These are phyloP conservation scores for Pangasius mekongensis DNA, from an alignment of 2,797 vertebrate genomes.

Conservation along the genomic window DNA sequence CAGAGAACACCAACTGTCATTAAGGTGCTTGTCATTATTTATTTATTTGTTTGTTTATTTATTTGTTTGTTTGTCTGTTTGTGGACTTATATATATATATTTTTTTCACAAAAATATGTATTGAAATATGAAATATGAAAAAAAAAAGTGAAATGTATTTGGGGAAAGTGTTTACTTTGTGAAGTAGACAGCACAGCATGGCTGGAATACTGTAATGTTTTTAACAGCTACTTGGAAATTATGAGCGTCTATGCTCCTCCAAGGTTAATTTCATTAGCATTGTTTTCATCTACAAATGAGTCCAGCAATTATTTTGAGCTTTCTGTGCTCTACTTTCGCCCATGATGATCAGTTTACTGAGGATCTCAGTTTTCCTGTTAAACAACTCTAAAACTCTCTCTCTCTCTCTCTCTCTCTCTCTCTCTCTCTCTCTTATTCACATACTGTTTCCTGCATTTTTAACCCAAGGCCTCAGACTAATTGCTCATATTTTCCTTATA, in stretches of 20 bases:
- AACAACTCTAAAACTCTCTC: not conserved
- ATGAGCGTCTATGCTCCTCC: not conserved
- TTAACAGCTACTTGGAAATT: slow-evolving; percentile 70
- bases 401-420: not conserved
- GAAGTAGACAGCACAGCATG: slow-evolving; percentile 65
- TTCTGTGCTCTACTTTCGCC: not conserved
- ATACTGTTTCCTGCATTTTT: not conserved
- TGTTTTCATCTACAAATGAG: slow-evolving; percentile 71
- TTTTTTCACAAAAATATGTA: slow-evolving; percentile 54
- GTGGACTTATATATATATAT: not conserved
- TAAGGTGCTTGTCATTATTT: slow-evolving; percentile 44
- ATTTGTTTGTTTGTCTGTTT: slow-evolving; percentile 13
- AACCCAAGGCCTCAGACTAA: not conserved
- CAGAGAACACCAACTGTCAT: slow-evolving; percentile 43
- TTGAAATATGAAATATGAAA: too few relatives aligned
- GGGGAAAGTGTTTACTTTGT: slow-evolving; percentile 68
- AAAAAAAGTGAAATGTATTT: slow-evolving; percentile 61
- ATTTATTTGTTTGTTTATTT: slow-evolving; percentile 65
- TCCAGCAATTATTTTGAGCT: not conserved
- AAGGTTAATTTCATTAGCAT: slow-evolving; percentile 57
- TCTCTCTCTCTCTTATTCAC: not conserved
- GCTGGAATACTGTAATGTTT: slow-evolving; percentile 70
- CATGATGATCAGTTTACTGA: not conserved
- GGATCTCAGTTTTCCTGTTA: not conserved
- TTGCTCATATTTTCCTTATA: slow-evolving; percentile 8